These are phyloP conservation scores for Oxycera nigricornis DNA, from an alignment of 2,888 invertebrate species.

Conservation along the genomic window DNA sequence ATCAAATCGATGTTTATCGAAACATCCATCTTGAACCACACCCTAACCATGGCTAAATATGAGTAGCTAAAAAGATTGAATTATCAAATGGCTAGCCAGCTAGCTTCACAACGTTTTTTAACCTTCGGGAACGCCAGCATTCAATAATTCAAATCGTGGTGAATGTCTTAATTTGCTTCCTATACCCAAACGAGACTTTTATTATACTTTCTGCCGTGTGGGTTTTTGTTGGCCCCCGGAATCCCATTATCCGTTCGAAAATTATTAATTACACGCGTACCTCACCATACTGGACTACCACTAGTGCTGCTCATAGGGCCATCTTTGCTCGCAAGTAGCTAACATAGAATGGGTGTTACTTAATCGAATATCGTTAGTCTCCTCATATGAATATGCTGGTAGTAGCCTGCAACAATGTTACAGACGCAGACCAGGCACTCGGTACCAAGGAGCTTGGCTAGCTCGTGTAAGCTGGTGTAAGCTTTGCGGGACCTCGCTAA, in stretches of 20 bases:
- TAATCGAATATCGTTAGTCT: constrained; percentile 29
- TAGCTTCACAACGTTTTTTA: constrained; percentile 1
- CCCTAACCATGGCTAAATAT: constrained; percentile 8
- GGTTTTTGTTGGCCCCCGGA: constrained; percentile 36
- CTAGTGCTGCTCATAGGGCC: neutral
- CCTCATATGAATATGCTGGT: constrained; percentile 13
- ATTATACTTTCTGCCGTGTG: constrained; percentile 1
- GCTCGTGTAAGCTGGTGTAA: neutral
- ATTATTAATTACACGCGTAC: constrained; percentile 40
- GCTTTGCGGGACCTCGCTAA: constrained; percentile 35
- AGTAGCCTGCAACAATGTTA: neutral
- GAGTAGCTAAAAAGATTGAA: constrained; percentile 4
- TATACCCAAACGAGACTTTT: neutral
- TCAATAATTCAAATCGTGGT: constrained; percentile 28
- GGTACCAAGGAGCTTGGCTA: neutral
- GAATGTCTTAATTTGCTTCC: constrained; percentile 33
- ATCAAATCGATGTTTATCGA: too few relatives aligned
- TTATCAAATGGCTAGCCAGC: constrained; percentile 4
- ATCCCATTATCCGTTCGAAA: constrained; percentile 39
- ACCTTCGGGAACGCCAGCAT: constrained; percentile 26
- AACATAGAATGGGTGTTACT: constrained; percentile 29
- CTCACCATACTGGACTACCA: neutral
- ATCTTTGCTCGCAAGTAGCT: constrained; percentile 9
- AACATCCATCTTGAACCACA: too few relatives aligned
- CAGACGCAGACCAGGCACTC: neutral